Evolutionary conservation across 2,113 vertebrate species (phyloP), one percentile per base, ranked within the genome.

Genomic region (Hystrix brachyura): DNA sequence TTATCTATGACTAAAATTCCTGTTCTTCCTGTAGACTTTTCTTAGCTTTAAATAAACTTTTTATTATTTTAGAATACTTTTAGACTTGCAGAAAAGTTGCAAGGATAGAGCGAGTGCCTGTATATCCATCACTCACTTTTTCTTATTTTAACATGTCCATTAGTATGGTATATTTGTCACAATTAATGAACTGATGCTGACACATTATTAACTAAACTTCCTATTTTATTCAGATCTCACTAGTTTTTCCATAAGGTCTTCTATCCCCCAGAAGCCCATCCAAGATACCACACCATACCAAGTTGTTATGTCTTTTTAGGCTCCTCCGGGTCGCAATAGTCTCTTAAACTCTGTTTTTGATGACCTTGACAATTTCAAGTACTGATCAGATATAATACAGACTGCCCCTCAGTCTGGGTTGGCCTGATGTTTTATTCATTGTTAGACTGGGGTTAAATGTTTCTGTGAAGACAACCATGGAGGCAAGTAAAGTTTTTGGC

Each of bases 11-110:
- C 48, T 80, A 64, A 94, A 90, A 15, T 60, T 78, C 10, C 48
- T 83, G 29, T n/a, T 83, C 32, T 92, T 92, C 51, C 51, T 89
- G 51, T 25, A 76, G 6, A 43, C 32, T 74, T 71, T 62, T 23
- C 74, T 80, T 72, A n/a, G 88, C 3, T 67, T 82, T 81, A 65
- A 91, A 64, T 91, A 87, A 76, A 74, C 43, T 43, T 87, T 72
- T 32, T 12, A 65, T 91, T 38, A 91, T 87, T 91, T 94, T 60
- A 55, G 46, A 71, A 78, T 69, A 53, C 12, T 87, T 94, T 88
- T 86, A 83, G 29, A 80, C 92, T 78, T 64, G 51, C 69, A 88
- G 69, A n/a, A 69, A 96, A 92, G 38, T 87, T 91, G 48, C 82
- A 91, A 96, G n/a, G 64, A 81, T 74, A 84, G 62, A 60, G 14